phyloP scores from a whole-genome alignment of 2,888 invertebrate genomes.

The Drosophila quinaria region DNA sequence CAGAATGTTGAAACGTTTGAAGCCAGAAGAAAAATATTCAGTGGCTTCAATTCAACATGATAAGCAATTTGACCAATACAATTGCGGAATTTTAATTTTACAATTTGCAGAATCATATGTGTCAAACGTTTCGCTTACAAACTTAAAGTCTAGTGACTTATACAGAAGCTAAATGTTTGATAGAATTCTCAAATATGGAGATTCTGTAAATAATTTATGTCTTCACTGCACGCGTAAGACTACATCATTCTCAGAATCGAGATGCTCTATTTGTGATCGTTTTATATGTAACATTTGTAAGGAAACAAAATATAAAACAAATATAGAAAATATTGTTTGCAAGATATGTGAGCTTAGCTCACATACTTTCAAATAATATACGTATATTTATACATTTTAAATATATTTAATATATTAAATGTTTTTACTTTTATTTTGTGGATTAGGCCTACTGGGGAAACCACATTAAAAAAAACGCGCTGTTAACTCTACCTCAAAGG shows the following conservation, averaged over 20 bases:
- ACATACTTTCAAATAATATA: no score
- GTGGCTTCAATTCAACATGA: no score
- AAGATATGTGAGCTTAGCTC: neutral
- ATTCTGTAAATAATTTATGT: neutral
- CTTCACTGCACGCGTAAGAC: neutral
- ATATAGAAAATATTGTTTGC: neutral
- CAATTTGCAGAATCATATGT: neutral
- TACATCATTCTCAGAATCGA: neutral
- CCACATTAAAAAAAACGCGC: no score
- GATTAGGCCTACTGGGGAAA: no score
- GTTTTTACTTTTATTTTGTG: no score
- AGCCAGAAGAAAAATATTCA: no score
- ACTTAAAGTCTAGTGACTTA: neutral
- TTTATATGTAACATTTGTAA: neutral
- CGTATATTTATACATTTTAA: no score
- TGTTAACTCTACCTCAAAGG: no score
- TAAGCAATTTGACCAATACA: neutral
- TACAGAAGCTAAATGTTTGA: neutral
- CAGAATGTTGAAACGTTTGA: no score
- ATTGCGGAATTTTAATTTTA: neutral
- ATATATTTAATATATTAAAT: no score
- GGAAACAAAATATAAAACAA: neutral
- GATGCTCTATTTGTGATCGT: neutral
- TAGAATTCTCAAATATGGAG: constrained; percentile 1
- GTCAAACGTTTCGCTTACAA: neutral